These are phyloP conservation scores for Semaprochilodus insignis DNA, from an alignment of 2,797 vertebrate species.

Conservation along the genomic window DNA sequence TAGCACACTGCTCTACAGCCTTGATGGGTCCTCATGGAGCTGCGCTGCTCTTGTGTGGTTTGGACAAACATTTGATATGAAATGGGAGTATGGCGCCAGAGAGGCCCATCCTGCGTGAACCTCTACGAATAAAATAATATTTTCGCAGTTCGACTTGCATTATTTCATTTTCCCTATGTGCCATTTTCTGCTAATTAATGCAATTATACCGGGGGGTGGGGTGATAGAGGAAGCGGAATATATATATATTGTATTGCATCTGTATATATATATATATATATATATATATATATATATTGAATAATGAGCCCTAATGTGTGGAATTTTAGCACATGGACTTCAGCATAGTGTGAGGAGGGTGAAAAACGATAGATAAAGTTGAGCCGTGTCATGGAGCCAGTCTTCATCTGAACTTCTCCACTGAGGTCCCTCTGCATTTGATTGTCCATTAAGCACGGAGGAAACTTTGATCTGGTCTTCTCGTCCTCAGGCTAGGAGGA, in stretches of 20 bases:
- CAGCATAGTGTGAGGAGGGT: not conserved
- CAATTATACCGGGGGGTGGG: slow-evolving; percentile 37
- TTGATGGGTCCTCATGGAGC: slow-evolving; percentile 65
- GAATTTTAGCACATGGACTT: not conserved
- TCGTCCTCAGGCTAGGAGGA: slow-evolving; percentile 64
- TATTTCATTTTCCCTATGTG: slow-evolving; percentile 72
- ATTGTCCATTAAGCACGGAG: slow-evolving; percentile 71
- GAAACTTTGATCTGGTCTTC: slow-evolving; percentile 68
- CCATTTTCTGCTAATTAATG: slow-evolving; percentile 59
- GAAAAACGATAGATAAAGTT: slow-evolving; percentile 18
- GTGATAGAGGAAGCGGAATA: slow-evolving; percentile 40
- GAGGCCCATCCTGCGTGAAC: slow-evolving; percentile 74
- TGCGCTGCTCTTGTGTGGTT: slow-evolving; percentile 79
- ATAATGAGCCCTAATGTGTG: slow-evolving; percentile 45
- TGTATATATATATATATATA: too few species aligned
- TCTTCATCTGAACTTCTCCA: slow-evolving; percentile 28
- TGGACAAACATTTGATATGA: slow-evolving; percentile 80
- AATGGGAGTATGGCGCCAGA: slow-evolving; percentile 80
- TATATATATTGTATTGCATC: too few species aligned
- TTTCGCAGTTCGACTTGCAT: slow-evolving; percentile 81
- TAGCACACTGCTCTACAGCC: slow-evolving; percentile 36
- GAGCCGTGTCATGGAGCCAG: slow-evolving; percentile 25
- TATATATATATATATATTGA: slow-evolving; percentile 11
- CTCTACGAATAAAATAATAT: slow-evolving; percentile 86
- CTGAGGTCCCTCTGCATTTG: slow-evolving; percentile 33